phyloP scores from a whole-genome alignment of 2,797 vertebrate genomes.

The Pantherophis vulpinus region DNA sequence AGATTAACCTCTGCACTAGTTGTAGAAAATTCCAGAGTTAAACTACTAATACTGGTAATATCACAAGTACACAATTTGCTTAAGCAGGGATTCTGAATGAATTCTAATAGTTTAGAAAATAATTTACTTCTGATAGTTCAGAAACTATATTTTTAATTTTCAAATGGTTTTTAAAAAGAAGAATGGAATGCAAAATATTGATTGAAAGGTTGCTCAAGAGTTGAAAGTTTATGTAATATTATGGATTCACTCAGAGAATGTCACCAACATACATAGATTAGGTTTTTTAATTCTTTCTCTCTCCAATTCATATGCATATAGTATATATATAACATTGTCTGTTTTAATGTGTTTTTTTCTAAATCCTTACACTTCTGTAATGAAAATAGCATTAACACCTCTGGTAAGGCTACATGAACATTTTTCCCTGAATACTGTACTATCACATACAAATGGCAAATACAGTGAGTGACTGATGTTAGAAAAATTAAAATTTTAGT shows the following conservation, averaged over 20 bases:
- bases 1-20: slow-evolving; percentile 49
- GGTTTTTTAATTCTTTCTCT: neutral
- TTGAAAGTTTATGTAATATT: neutral
- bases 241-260: neutral
- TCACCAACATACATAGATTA: neutral
- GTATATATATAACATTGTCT: neutral
- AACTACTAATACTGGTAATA: slow-evolving; percentile 40
- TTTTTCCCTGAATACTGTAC: neutral
- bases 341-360: neutral
- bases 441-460: neutral
- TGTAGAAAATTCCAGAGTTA: slow-evolving; percentile 54
- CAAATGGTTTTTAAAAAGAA: slow-evolving; percentile 40
- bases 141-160: slow-evolving; percentile 46
- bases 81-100: slow-evolving; percentile 41
- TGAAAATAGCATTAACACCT: neutral
- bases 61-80: slow-evolving; percentile 42
- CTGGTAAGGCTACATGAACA: neutral
- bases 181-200: neutral
- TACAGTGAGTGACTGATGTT: neutral
- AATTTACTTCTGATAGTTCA: slow-evolving; percentile 4
- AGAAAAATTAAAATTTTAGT: neutral
- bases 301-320: neutral
- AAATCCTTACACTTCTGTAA: neutral
- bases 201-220: neutral
- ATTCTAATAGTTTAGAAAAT: neutral